Percentiles rank a stretch among this genome's conserved stretches.
phyloP scores from a whole-genome alignment of 2,797 vertebrate species.

The Sebastes aleutianus region DNA sequence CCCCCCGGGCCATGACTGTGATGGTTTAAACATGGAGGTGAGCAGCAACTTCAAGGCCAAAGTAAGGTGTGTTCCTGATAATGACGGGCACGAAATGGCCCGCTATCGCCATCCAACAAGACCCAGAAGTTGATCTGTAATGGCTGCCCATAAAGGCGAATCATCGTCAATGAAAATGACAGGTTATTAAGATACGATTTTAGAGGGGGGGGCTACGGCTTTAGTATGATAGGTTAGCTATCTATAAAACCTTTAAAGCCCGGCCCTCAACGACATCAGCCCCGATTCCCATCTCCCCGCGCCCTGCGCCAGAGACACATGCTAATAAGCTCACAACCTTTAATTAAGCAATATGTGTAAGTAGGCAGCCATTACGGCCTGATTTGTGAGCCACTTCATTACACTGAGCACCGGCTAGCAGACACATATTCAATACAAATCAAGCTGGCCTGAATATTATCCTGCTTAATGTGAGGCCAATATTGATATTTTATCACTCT shows the following conservation, averaged over 20 bases:
- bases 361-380: slow-evolving; percentile 98
- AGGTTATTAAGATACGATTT: slow-evolving; percentile 92
- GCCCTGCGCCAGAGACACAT: slow-evolving; percentile 95
- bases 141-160: slow-evolving; percentile 81
- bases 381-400: slow-evolving; percentile 99
- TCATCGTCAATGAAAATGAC: slow-evolving; percentile 89
- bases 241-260: slow-evolving; percentile 99
- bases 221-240: slow-evolving; percentile 91
- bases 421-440: slow-evolving; percentile 99
- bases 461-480: slow-evolving; percentile 90
- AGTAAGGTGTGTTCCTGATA: slow-evolving; percentile 61
- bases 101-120: slow-evolving; percentile 55
- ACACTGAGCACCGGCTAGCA: slow-evolving; percentile 90
- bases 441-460: slow-evolving; percentile 94
- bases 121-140: slow-evolving; percentile 77
- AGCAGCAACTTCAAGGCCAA: slow-evolving; percentile 74
- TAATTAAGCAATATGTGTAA: slow-evolving; percentile 99
- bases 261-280: slow-evolving; percentile 88
- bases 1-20: slow-evolving; percentile 23
- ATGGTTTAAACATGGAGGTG: slow-evolving; percentile 65
- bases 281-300: slow-evolving; percentile 84
- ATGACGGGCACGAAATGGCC: slow-evolving; percentile 62
- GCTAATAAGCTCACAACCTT: slow-evolving; percentile 99
- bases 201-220: slow-evolving; percentile 75
- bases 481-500: slow-evolving; percentile 92